phyloP scores from a whole-genome alignment of 2,888 invertebrate genomes.

The Melinaea marsaeus region DNA sequence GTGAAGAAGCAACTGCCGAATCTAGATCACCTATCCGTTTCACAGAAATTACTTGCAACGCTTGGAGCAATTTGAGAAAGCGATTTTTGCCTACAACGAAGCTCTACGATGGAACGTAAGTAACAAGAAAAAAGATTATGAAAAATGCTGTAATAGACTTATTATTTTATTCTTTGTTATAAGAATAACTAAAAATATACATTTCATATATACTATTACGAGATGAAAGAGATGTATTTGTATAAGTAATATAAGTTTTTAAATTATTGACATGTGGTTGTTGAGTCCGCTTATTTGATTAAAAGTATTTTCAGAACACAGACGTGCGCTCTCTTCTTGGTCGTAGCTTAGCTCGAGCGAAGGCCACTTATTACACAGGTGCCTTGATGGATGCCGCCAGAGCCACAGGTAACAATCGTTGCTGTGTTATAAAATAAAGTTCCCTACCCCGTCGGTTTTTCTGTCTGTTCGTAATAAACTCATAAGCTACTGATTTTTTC shows the following conservation, averaged over 20 bases:
- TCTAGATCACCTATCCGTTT: conserved; percentile 24
- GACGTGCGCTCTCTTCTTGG: conserved; percentile 76
- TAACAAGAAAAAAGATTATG: conserved; percentile 29
- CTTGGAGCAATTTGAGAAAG: conserved; percentile 64
- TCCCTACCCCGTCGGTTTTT: too few relatives aligned
- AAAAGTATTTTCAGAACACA: conserved; percentile 41
- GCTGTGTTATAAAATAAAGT: not conserved
- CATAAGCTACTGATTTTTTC: too few relatives aligned
- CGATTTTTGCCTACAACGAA: conserved; percentile 67
- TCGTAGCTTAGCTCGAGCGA: conserved; percentile 71
- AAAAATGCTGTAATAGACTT: not conserved
- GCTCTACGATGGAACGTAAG: conserved; percentile 71
- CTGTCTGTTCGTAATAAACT: too few relatives aligned
- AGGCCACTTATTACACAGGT: conserved; percentile 73
- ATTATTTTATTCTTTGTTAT: too few relatives aligned
- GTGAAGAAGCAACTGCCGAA: not conserved
- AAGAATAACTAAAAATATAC: too few relatives aligned
- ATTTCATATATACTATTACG: too few relatives aligned
- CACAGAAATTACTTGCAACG: conserved; percentile 69
- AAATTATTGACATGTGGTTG: not conserved
- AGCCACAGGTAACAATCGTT: conserved; percentile 56
- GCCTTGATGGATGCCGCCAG: conserved; percentile 73
- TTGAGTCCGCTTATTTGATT: not conserved
- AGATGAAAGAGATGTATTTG: too few relatives aligned
- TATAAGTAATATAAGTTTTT: too few relatives aligned